Percentiles rank a stretch among this genome's conserved stretches.
These are phyloP conservation scores for Oxyscelio sp. DNA, from an alignment of 2,888 invertebrate genomes.

Conservation along the genomic window DNA sequence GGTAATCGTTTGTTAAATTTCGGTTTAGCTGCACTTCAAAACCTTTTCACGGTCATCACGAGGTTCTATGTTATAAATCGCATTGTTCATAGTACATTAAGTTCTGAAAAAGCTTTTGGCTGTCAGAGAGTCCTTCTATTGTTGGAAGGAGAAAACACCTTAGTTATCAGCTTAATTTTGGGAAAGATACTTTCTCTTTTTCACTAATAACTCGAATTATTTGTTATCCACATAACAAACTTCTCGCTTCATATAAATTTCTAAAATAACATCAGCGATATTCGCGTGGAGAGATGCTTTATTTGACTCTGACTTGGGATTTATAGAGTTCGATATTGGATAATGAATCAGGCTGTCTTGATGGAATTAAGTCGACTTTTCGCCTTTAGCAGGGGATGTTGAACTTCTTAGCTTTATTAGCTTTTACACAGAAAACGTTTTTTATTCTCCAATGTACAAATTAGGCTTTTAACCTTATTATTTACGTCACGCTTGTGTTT, in stretches of 20 bases:
- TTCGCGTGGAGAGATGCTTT: conserved; percentile 82
- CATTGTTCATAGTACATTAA: too few relatives aligned
- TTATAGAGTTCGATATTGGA: conserved; percentile 88
- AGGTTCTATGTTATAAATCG: neutral
- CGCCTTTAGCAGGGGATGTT: conserved; percentile 71
- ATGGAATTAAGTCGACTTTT: conserved; percentile 86
- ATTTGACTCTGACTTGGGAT: conserved; percentile 85
- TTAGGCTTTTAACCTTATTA: neutral
- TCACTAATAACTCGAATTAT: too few relatives aligned
- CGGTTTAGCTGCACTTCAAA: too few relatives aligned
- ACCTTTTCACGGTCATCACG: conserved; percentile 36
- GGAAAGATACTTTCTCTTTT: neutral
- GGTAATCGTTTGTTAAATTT: too few relatives aligned
- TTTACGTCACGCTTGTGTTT: neutral
- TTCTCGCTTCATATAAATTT: conserved; percentile 17
- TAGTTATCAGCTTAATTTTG: too few relatives aligned
- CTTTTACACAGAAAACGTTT: conserved; percentile 44
- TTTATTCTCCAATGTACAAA: neutral
- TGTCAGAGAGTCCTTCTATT: too few relatives aligned
- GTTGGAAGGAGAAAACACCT: too few relatives aligned
- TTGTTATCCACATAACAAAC: neutral
- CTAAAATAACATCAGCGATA: conserved; percentile 41
- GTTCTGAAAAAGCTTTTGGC: too few relatives aligned
- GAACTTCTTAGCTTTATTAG: conserved; percentile 78
- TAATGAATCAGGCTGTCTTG: conserved; percentile 88